Evolutionary conservation across 2,797 vertebrate species (phyloP).

Genomic region (Lemur catta): DNA sequence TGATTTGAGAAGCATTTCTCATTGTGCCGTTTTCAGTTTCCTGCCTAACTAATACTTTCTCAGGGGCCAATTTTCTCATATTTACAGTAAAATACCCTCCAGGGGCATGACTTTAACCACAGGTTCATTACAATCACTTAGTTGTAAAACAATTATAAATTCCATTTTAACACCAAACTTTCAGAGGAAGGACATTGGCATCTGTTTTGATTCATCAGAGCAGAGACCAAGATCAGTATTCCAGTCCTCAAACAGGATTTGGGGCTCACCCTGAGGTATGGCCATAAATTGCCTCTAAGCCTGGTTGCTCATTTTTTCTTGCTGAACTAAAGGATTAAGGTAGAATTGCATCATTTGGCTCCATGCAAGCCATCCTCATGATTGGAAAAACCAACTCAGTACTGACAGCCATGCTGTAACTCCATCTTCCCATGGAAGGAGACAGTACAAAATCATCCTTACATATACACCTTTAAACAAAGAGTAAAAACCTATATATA

Average conservation of each 20-base stretch:
- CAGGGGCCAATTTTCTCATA: constrained; percentile 59
- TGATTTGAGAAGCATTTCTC: background rate
- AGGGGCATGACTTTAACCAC: constrained; percentile 46
- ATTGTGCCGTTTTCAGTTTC: background rate
- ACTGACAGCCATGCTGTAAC: background rate
- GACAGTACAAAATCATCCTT: background rate
- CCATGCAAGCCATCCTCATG: background rate
- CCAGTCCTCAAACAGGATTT: background rate
- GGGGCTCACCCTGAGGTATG: background rate
- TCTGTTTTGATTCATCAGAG: background rate
- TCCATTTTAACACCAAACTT: constrained; percentile 51
- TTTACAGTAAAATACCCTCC: constrained; percentile 45
- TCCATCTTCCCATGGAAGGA: background rate
- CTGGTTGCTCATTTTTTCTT: background rate
- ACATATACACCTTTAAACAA: background rate
- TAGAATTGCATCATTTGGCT: background rate
- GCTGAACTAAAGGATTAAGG: background rate
- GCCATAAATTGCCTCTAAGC: background rate
- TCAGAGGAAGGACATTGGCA: background rate
- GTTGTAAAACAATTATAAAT: constrained; percentile 56
- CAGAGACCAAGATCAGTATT: background rate
- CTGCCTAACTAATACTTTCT: constrained; percentile 37
- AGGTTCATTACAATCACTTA: constrained; percentile 58
- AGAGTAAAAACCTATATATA: background rate
- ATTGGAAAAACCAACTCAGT: background rate